Evolutionary conservation across 2,113 vertebrate species (phyloP).

Genomic region (Emydura subglobosa): DNA sequence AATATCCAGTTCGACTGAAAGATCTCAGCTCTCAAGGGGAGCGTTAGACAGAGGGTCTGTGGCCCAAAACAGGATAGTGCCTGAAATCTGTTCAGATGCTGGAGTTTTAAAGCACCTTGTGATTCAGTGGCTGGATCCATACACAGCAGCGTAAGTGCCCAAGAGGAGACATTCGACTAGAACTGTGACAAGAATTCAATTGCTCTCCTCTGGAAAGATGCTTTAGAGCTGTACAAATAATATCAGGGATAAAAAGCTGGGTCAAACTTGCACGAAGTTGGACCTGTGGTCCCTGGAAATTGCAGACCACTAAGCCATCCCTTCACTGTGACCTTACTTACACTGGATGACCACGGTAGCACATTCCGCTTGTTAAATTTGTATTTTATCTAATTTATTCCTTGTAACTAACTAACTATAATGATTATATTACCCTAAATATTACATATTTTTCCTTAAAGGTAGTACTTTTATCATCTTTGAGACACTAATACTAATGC

Average conservation of each 20-base stretch:
- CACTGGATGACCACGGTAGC: background rate
- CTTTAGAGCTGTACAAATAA: background rate
- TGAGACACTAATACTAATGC: constrained; percentile 43
- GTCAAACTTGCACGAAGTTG: background rate
- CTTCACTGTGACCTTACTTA: background rate
- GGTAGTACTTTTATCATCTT: constrained; percentile 51
- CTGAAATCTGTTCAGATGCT: background rate
- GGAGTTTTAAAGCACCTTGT: background rate
- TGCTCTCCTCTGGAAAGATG: background rate
- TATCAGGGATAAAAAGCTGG: background rate
- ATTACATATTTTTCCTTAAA: constrained; percentile 10
- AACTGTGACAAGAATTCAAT: background rate
- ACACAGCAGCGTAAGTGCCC: background rate
- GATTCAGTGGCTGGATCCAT: background rate
- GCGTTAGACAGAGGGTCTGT: background rate
- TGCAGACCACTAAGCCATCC: background rate
- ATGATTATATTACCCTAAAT: background rate
- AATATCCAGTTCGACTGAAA: background rate
- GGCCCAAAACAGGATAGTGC: background rate
- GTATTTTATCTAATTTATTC: background rate
- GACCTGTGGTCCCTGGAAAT: background rate
- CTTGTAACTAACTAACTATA: background rate
- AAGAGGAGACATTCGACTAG: too few relatives aligned
- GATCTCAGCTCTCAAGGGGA: background rate
- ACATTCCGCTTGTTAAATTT: background rate